Percentiles rank a stretch among this genome's conserved stretches.
Evolutionary conservation across 2,797 vertebrate species (phyloP).

Genomic region (Orestias chungarensis): DNA sequence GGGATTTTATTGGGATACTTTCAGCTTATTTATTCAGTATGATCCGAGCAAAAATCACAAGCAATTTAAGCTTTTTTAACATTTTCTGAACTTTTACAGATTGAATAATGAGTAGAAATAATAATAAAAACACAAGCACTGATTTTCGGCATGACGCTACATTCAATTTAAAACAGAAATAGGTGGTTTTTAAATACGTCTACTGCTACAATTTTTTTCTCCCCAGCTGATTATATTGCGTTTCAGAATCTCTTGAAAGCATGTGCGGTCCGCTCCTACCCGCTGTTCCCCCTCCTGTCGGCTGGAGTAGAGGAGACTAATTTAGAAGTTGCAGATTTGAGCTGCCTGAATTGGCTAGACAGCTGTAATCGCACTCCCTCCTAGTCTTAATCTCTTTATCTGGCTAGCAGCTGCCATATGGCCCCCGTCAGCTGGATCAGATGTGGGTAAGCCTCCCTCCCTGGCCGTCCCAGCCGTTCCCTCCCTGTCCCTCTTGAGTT

Average conservation of each 20-base stretch:
- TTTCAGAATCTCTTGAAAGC: slow-evolving; percentile 70
- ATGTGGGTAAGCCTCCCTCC: slow-evolving; percentile 99
- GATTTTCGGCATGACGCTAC: slow-evolving; percentile 4
- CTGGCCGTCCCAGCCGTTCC: slow-evolving; percentile 82
- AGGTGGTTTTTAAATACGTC: slow-evolving; percentile 31
- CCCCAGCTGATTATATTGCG: slow-evolving; percentile 36
- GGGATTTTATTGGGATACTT: slow-evolving; percentile 13
- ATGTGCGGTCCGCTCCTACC: slow-evolving; percentile 52
- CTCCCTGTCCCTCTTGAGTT: slow-evolving; percentile 77
- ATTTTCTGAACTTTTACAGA: background rate
- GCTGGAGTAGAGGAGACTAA: slow-evolving; percentile 92
- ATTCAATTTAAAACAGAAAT: background rate
- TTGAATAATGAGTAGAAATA: slow-evolving; percentile 1
- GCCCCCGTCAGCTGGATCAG: slow-evolving; percentile 99
- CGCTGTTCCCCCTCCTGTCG: slow-evolving; percentile 67
- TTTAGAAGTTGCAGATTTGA: slow-evolving; percentile 99
- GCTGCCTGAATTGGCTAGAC: slow-evolving; percentile 99
- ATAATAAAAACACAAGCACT: background rate
- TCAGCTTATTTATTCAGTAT: slow-evolving; percentile 10
- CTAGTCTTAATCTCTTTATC: slow-evolving; percentile 99
- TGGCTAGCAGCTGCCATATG: slow-evolving; percentile 99
- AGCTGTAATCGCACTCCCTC: slow-evolving; percentile 99
- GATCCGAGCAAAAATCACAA: background rate
- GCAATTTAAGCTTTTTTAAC: background rate
- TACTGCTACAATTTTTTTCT: slow-evolving; percentile 21